Evolutionary conservation across 2,888 invertebrate species (phyloP), one percentile per base, ranked within the genome.

Genomic region (Drosophila dives): DNA sequence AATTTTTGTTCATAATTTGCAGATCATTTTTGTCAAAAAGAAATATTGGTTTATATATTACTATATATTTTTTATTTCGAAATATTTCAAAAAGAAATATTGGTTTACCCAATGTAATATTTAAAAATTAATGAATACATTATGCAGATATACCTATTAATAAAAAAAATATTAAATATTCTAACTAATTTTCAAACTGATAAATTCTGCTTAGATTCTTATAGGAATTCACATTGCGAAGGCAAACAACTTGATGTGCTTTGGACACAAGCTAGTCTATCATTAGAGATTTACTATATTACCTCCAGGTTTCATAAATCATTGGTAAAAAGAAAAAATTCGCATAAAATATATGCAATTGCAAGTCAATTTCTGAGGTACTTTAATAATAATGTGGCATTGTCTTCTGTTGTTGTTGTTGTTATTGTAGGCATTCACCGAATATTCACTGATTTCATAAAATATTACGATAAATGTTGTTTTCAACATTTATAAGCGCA

Each of bases 401-500:
- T 78, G 79, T 79, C 62, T 77, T 53, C 71, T 65, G 62, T 32
- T 56, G 42, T n/a, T 64, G 56, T 23, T 60, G 34, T 20, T 72
- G 48, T 60, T 72, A 38, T 42, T 56, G 62, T 34, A 51, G 7
- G 54, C 77, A 64, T 73, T 74, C 70, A 68, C 63, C 68, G 72
- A 80, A 80, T 86, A 82, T 83, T 85, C 88, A 88, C 80, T 86
- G 86, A 83, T 83, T 89, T 86, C 83, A 75, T 87, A 88, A 88
- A 88, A 89, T 89, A 87, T 88, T 82, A 84, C 88, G 75, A 83
- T 86, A 89, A 87, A 86, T 87, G 84, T 78, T 79, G 77, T 77
- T 82, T 76, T 82, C 72, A 85, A 73, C 86, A 75, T 87, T 81
- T 83, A 80, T 83, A 77, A 73, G 72, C 78, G 61, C 64, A 72